A percentile compares a stretch with the other conserved stretches of the same genome.
These are phyloP conservation scores for Agrotis ipsilon DNA, from an alignment of 2,888 invertebrate species.

Conservation along the genomic window DNA sequence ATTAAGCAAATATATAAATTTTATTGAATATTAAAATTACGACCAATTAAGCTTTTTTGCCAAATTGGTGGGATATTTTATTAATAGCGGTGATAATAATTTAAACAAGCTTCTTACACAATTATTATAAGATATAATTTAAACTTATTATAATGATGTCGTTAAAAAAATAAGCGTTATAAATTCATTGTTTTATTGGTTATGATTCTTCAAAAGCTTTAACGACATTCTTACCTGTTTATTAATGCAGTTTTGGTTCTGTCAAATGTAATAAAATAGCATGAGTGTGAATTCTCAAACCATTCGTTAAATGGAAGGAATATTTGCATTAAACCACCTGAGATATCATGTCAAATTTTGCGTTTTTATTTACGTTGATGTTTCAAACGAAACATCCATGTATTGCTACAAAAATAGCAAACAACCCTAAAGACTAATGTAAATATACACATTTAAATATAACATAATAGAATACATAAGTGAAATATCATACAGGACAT, in stretches of 20 bases:
- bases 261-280: constrained; percentile 2
- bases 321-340: no score
- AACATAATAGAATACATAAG: no score
- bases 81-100: constrained; percentile 1
- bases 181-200: constrained; percentile 33
- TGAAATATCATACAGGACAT: no score
- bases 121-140: no score
- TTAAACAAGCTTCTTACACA: no score
- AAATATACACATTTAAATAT: no score
- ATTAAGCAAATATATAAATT: constrained; percentile 26
- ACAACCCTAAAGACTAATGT: no score
- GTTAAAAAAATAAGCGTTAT: constrained; percentile 20
- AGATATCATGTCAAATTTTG: neutral
- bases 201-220: constrained; percentile 24
- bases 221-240: neutral
- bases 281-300: neutral
- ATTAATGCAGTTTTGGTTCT: neutral
- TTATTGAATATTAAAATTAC: constrained; percentile 16
- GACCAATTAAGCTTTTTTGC: constrained; percentile 35
- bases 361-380: neutral
- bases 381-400: no score
- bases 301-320: no score
- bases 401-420: no score
- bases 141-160: constrained; percentile 22
- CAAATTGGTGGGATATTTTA: constrained; percentile 25